phyloP scores from a whole-genome alignment of 2,113 vertebrate species.

The Coreoperca whiteheadi region DNA sequence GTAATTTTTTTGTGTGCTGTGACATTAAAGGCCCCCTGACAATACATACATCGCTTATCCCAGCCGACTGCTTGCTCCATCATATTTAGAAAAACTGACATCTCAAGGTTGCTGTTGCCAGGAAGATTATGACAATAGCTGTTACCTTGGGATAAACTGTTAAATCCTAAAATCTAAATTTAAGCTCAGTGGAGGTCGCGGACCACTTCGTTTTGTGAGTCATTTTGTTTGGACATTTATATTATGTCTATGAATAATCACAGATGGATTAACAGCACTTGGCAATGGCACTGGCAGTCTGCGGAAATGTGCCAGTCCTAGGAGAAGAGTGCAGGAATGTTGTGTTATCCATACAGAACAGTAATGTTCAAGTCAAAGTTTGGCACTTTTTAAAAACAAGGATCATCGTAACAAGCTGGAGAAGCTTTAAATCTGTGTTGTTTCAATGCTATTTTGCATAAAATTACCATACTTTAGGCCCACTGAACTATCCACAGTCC shows the following conservation, averaged over 20 bases:
- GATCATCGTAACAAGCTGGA: neutral
- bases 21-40: constrained; percentile 60
- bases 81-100: constrained; percentile 29
- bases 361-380: neutral
- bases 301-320: constrained; percentile 20
- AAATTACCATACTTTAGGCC: neutral
- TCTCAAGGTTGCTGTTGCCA: constrained; percentile 43
- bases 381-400: neutral
- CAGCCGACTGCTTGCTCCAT: constrained; percentile 2
- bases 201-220: constrained; percentile 8
- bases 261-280: constrained; percentile 45
- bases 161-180: constrained; percentile 40
- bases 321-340: constrained; percentile 1
- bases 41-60: constrained; percentile 40
- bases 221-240: constrained; percentile 31
- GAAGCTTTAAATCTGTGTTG: neutral
- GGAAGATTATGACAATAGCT: constrained; percentile 47
- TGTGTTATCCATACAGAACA: neutral
- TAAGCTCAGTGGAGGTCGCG: constrained; percentile 22
- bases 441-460: neutral
- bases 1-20: constrained; percentile 49
- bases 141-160: constrained; percentile 51
- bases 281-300: neutral
- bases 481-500: neutral
- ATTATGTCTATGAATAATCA: constrained; percentile 44